These are phyloP conservation scores for Zeuzera pyrina DNA, from an alignment of 2,888 invertebrate species.

Conservation along the genomic window DNA sequence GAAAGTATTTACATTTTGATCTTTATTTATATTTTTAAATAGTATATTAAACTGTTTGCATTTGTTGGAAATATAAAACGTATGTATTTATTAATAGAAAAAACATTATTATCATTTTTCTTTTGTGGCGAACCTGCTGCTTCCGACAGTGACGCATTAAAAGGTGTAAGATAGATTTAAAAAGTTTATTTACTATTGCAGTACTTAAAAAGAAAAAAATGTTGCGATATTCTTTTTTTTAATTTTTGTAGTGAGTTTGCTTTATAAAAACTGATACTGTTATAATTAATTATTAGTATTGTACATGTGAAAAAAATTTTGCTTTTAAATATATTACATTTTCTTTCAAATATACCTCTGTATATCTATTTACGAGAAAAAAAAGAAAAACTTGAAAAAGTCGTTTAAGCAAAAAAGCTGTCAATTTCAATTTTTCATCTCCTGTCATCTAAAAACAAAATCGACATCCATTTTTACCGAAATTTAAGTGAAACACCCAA, in stretches of 20 bases:
- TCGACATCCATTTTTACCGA: slow-evolving; percentile 37
- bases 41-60: no score
- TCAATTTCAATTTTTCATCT: slow-evolving; percentile 46
- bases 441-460: slow-evolving; percentile 26
- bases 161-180: no score
- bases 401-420: not conserved
- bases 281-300: not conserved
- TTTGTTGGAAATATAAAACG: no score
- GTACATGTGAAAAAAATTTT: not conserved
- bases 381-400: no score
- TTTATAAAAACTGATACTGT: not conserved
- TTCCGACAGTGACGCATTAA: no score
- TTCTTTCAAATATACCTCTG: not conserved
- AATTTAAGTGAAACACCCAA: slow-evolving; percentile 55
- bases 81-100: no score
- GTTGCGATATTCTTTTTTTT: not conserved
- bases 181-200: no score
- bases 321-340: not conserved
- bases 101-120: no score
- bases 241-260: not conserved
- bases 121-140: no score
- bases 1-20: no score
- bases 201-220: no score
- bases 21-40: no score
- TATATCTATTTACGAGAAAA: not conserved